Percentiles rank a stretch among this genome's conserved stretches.
Evolutionary conservation across 2,888 invertebrate genomes (phyloP).

Genomic region (Athalia circularis): DNA sequence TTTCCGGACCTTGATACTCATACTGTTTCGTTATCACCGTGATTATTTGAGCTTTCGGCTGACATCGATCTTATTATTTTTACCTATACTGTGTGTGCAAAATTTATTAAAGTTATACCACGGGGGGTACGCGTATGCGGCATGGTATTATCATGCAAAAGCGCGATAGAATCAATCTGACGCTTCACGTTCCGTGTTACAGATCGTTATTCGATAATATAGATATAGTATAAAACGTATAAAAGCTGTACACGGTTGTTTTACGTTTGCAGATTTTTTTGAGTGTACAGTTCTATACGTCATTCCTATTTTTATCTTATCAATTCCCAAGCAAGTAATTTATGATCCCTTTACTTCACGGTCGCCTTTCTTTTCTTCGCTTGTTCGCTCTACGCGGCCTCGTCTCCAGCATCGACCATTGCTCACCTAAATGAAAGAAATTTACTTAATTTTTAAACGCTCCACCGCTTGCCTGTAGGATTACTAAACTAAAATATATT

Average conservation of each 20-base stretch:
- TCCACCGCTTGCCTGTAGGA: not conserved
- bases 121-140: slow-evolving; percentile 1
- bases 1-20: not conserved
- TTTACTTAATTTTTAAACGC: not conserved
- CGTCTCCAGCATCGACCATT: not conserved
- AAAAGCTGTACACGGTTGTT: not conserved
- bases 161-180: slow-evolving; percentile 18
- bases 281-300: slow-evolving; percentile 26
- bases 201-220: slow-evolving; percentile 17
- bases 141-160: not conserved
- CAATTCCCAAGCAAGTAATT: slow-evolving; percentile 21
- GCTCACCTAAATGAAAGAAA: not conserved
- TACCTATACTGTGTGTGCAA: not conserved
- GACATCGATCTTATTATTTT: not conserved
- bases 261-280: slow-evolving; percentile 3
- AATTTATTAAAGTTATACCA: not conserved
- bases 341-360: not conserved
- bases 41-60: not conserved
- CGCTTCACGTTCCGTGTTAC: slow-evolving; percentile 27
- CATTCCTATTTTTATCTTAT: slow-evolving; percentile 40
- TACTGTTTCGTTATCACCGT: not conserved
- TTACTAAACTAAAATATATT: not conserved
- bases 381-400: not conserved
- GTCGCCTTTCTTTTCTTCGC: not conserved
- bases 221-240: not conserved